Evolutionary conservation across 2,888 invertebrate genomes (phyloP).

Genomic region (Heliconius hortense): DNA sequence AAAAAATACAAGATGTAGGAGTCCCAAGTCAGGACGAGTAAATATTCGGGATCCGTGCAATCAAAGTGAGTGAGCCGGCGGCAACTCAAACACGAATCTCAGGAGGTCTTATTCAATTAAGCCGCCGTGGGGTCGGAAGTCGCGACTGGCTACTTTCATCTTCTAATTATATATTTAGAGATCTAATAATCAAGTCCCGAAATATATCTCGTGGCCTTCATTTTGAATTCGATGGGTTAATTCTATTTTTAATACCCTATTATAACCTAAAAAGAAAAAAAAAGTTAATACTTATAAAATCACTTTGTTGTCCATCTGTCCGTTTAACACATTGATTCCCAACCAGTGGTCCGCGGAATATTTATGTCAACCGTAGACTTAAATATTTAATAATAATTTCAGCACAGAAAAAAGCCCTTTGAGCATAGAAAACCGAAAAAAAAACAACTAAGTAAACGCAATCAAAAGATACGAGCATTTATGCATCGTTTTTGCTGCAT

Average conservation of each 20-base stretch:
- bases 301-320: no score
- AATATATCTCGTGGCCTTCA: conserved; percentile 2
- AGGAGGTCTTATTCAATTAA: conserved; percentile 47
- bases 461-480: no score
- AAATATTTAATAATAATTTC: no score
- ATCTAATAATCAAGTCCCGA: conserved; percentile 15
- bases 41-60: conserved; percentile 44
- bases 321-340: no score
- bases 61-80: conserved; percentile 43
- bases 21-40: conserved; percentile 40
- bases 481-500: no score
- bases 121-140: conserved; percentile 43
- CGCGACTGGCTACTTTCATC: conserved; percentile 32
- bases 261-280: no score
- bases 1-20: conserved; percentile 40
- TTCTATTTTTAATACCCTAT: not conserved
- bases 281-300: no score
- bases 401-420: no score
- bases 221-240: not conserved
- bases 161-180: conserved; percentile 27
- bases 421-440: no score
- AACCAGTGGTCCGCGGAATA: no score
- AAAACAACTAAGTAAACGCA: no score
- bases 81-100: conserved; percentile 49
- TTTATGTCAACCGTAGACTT: no score